phyloP scores from a whole-genome alignment of 35 echinoderm and acorn worm species.

The Apostichopus japonicus region DNA sequence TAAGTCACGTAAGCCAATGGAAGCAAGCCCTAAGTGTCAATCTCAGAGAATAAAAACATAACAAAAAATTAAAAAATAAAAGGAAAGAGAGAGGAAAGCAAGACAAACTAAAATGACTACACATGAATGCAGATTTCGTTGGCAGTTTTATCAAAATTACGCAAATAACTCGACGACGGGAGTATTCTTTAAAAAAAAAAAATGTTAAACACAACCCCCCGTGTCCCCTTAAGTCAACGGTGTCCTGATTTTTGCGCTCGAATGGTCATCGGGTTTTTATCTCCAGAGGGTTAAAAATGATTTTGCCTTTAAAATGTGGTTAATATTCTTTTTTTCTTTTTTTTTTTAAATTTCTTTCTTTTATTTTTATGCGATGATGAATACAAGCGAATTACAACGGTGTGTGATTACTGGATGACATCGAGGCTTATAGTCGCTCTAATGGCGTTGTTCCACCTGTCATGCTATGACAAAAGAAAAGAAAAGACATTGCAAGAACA shows the following conservation, averaged over 20 bases:
- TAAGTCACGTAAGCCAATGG: neutral
- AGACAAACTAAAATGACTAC: conserved; percentile 12
- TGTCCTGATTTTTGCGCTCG: conserved; percentile 37
- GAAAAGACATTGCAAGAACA: too few species aligned
- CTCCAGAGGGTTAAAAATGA: conserved; percentile 47
- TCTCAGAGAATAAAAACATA: neutral
- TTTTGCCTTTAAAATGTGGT: conserved; percentile 47
- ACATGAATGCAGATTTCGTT: neutral
- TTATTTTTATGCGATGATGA: conserved; percentile 20
- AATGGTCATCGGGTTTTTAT: conserved; percentile 16
- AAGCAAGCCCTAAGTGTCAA: conserved; percentile 31
- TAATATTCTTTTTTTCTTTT: conserved; percentile 35
- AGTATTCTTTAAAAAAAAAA: neutral
- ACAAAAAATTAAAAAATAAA: neutral
- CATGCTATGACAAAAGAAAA: neutral
- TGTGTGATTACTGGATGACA: neutral
- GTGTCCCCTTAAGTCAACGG: conserved; percentile 47
- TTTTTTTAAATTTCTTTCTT: too few species aligned
- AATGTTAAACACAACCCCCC: conserved; percentile 25
- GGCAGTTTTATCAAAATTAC: conserved; percentile 38
- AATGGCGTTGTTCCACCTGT: conserved; percentile 39
- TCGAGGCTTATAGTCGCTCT: neutral
- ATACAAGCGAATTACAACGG: neutral
- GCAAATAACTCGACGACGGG: neutral
- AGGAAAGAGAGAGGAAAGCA: neutral